Evolutionary conservation across 1,140 invertebrate genomes (phyloP).

Genomic region (Cotesia vestalis): DNA sequence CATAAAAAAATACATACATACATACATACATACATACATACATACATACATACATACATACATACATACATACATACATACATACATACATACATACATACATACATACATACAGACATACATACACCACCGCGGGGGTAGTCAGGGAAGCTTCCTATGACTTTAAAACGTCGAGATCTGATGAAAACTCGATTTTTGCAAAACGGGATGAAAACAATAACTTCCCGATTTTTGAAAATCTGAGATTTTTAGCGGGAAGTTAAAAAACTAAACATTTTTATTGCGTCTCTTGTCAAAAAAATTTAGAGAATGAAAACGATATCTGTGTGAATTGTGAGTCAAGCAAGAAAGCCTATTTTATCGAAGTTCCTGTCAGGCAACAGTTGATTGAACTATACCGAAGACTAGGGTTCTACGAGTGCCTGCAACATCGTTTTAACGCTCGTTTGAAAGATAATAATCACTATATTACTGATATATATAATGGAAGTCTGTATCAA

Average conservation of each 20-base stretch:
- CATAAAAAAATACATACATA: too few species aligned
- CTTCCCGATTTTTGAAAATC: too few species aligned
- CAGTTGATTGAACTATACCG: not conserved
- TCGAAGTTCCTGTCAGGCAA: not conserved
- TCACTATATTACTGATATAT: constrained; percentile 23
- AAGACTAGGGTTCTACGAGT: not conserved
- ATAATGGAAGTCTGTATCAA: constrained; percentile 27
- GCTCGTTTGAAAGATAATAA: not conserved
- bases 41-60: too few species aligned
- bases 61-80: too few species aligned
- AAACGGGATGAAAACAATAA: not conserved
- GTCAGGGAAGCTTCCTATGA: too few species aligned
- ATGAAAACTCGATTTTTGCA: not conserved
- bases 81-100: too few species aligned
- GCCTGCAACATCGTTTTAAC: not conserved
- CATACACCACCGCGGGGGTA: too few species aligned
- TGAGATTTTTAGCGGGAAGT: not conserved
- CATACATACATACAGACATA: too few species aligned
- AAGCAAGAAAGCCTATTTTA: not conserved
- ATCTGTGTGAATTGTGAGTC: not conserved
- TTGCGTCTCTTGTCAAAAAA: constrained; percentile 1
- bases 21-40: too few species aligned
- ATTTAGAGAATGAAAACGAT: not conserved
- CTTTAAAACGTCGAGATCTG: too few species aligned
- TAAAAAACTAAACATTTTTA: constrained; percentile 20